phyloP scores from a whole-genome alignment of 2,797 vertebrate genomes.

The Siniperca undulata region DNA sequence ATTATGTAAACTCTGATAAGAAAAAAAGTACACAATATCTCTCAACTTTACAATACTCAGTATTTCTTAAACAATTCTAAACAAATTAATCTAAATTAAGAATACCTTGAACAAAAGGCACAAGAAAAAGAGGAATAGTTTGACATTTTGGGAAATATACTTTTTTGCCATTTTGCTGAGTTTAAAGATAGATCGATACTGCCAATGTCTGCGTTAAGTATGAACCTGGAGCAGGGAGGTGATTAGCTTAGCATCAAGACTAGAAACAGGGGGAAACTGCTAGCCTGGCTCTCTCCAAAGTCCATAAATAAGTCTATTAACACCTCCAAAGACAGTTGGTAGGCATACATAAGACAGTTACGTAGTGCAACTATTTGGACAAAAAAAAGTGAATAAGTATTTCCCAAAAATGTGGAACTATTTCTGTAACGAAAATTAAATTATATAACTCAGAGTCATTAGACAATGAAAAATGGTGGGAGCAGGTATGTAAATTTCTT shows the following conservation, averaged over 20 bases:
- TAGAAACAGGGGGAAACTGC: background rate
- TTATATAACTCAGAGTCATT: slow-evolving; percentile 12
- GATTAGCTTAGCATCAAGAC: slow-evolving; percentile 11
- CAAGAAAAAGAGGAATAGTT: slow-evolving; percentile 34
- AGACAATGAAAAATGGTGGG: slow-evolving; percentile 19
- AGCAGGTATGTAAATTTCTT: slow-evolving; percentile 20
- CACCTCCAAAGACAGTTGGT: background rate
- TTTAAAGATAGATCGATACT: background rate
- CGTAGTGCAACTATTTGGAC: background rate
- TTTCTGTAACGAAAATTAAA: slow-evolving; percentile 31
- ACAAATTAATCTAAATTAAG: slow-evolving; percentile 39
- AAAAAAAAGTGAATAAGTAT: slow-evolving; percentile 7
- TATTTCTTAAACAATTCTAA: slow-evolving; percentile 37
- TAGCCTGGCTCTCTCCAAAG: background rate
- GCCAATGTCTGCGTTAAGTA: background rate
- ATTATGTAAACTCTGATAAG: slow-evolving; percentile 29
- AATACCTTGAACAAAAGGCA: slow-evolving; percentile 59
- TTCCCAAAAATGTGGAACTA: slow-evolving; percentile 27
- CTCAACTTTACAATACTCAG: slow-evolving; percentile 36
- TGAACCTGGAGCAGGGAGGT: background rate
- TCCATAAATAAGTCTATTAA: background rate
- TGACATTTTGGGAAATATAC: slow-evolving; percentile 33
- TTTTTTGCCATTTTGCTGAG: background rate
- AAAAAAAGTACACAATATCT: slow-evolving; percentile 10
- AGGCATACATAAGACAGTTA: slow-evolving; percentile 15